These are phyloP conservation scores for Spodoptera litura DNA, from an alignment of 1,140 invertebrate genomes.

Conservation along the genomic window DNA sequence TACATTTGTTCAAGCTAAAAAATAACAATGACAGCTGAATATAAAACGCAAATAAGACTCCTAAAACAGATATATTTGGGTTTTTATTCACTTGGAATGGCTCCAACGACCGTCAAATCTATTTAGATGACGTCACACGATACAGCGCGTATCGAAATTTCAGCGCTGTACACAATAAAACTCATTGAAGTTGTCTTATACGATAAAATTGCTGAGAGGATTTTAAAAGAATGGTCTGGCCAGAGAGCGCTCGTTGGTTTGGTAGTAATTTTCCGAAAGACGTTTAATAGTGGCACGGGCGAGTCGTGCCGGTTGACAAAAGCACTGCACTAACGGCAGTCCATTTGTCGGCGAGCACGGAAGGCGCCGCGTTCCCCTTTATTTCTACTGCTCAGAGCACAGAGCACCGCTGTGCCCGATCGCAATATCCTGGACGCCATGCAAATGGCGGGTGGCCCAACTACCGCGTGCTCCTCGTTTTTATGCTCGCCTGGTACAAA, in stretches of 20 bases:
- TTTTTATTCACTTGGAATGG: slow-evolving; percentile 42
- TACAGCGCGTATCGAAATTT: slow-evolving; percentile 21
- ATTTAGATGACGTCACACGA: slow-evolving; percentile 32
- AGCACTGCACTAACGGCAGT: slow-evolving; percentile 61
- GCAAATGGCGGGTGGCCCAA: slow-evolving; percentile 57
- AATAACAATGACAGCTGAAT: slow-evolving; percentile 35
- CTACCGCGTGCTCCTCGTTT: slow-evolving; percentile 32
- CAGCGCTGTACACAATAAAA: slow-evolving; percentile 11
- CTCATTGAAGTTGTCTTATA: slow-evolving; percentile 3
- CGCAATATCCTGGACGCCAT: slow-evolving; percentile 52
- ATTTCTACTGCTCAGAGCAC: slow-evolving; percentile 53
- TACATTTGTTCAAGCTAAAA: slow-evolving; percentile 43
- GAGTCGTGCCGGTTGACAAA: slow-evolving; percentile 60
- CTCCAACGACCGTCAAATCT: slow-evolving; percentile 44
- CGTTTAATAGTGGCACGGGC: slow-evolving; percentile 56
- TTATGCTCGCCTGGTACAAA: slow-evolving; percentile 53
- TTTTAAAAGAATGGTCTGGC: slow-evolving; percentile 28
- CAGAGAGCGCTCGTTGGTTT: slow-evolving; percentile 34
- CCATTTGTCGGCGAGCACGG: slow-evolving; percentile 62
- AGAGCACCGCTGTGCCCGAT: slow-evolving; percentile 40
- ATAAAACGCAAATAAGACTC: slow-evolving; percentile 39
- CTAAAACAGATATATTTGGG: slow-evolving; percentile 39
- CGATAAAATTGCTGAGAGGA: slow-evolving; percentile 9
- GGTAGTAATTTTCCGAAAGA: slow-evolving; percentile 62
- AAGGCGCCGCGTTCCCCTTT: slow-evolving; percentile 56